phyloP scores from a whole-genome alignment of 2,888 invertebrate genomes.

The Coenonympha glycerion region DNA sequence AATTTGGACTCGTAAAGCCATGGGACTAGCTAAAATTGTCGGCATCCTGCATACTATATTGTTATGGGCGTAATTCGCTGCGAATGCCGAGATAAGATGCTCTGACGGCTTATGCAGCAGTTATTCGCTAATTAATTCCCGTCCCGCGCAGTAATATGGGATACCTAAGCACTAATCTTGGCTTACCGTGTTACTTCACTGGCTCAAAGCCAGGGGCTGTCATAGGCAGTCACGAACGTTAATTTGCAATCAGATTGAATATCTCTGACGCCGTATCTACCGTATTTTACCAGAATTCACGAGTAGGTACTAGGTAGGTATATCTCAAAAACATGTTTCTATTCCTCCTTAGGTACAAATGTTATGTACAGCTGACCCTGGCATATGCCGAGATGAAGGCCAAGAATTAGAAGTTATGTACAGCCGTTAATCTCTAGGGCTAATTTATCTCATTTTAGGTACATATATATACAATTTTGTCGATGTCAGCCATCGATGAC shows the following conservation, averaged over 20 bases:
- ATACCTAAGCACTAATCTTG: slow-evolving; percentile 25
- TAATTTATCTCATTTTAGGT: no score
- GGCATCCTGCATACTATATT: slow-evolving; percentile 9
- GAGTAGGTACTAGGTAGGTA: no score
- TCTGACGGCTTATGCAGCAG: slow-evolving; percentile 24
- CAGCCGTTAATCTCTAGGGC: no score
- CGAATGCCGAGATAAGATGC: slow-evolving; percentile 22
- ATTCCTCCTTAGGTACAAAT: no score
- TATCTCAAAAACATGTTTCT: no score
- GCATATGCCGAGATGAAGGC: no score
- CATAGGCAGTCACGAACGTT: slow-evolving; percentile 17
- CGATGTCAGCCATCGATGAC: no score
- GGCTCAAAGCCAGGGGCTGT: slow-evolving; percentile 21
- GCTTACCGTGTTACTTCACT: slow-evolving; percentile 22
- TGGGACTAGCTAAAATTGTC: slow-evolving; percentile 4
- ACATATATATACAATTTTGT: no score
- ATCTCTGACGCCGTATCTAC: neutral
- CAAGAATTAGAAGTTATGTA: no score
- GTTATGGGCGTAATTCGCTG: slow-evolving; percentile 20
- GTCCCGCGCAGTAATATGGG: slow-evolving; percentile 22
- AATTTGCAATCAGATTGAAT: slow-evolving; percentile 20
- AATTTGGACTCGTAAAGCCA: neutral
- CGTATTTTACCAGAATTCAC: neutral
- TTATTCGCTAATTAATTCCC: slow-evolving; percentile 28
- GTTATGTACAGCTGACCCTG: no score